Percentiles rank a stretch among this genome's conserved stretches.
These are phyloP conservation scores for Desmodus rotundus DNA, from an alignment of 2,113 vertebrate species.

Conservation along the genomic window DNA sequence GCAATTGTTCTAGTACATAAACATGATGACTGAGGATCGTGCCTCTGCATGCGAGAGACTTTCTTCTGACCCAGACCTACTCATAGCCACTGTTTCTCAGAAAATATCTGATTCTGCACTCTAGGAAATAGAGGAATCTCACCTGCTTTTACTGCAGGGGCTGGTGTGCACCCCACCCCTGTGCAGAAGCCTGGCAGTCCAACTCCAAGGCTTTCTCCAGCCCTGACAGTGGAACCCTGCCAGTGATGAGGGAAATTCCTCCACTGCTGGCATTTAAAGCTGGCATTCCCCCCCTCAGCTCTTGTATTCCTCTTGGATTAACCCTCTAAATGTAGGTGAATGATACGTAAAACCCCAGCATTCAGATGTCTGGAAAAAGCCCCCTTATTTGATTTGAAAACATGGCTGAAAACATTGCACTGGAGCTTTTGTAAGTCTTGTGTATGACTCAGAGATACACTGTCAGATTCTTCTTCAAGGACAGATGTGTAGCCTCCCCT, in stretches of 20 bases:
- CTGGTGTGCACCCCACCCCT: fast-evolving
- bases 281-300: background rate
- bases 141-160: background rate
- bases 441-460: background rate
- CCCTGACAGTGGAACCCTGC: background rate
- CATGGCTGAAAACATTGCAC: background rate
- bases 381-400: background rate
- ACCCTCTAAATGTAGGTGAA: background rate
- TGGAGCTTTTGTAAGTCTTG: background rate
- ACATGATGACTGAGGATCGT: background rate
- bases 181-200: background rate
- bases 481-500: background rate
- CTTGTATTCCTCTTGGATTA: background rate
- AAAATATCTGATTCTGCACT: background rate
- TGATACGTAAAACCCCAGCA: background rate
- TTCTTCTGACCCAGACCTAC: background rate
- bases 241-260: background rate
- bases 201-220: background rate
- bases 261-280: background rate
- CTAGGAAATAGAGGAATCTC: background rate
- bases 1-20: background rate
- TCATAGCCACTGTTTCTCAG: background rate
- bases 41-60: background rate
- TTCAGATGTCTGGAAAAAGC: background rate
- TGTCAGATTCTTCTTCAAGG: background rate